A percentile compares a stretch with the other conserved stretches of the same genome.
Evolutionary conservation across 2,113 vertebrate species (phyloP).

Genomic region (Zapornia atra): DNA sequence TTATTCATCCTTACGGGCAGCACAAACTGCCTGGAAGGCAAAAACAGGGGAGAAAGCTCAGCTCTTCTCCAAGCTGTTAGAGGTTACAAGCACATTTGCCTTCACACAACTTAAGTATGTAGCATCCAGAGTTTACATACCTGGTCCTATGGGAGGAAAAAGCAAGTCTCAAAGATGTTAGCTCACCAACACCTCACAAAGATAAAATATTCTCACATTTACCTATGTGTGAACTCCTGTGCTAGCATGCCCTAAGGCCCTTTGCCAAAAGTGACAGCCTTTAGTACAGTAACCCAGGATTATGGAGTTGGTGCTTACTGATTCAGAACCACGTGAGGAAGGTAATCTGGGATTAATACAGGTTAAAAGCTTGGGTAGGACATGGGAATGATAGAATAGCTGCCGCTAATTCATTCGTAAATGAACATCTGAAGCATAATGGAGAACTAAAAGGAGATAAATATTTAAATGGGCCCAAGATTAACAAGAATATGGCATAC

Average conservation of each 20-base stretch:
- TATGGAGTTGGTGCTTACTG: neutral
- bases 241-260: neutral
- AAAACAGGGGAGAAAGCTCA: neutral
- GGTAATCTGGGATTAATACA: neutral
- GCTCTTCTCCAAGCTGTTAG: neutral
- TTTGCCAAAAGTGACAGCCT: neutral
- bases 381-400: neutral
- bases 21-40: neutral
- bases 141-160: neutral
- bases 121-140: neutral
- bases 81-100: neutral
- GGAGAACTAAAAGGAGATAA: slow-evolving; percentile 30
- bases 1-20: neutral
- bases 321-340: neutral
- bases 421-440: slow-evolving; percentile 38
- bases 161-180: neutral
- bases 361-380: neutral
- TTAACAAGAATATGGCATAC: slow-evolving; percentile 66
- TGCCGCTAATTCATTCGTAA: slow-evolving; percentile 38
- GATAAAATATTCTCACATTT: neutral
- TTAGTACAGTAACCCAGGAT: neutral
- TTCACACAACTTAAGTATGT: too few species aligned
- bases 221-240: rapidly evolving
- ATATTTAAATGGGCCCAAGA: slow-evolving; percentile 48
- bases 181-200: neutral